Conservation (phyloP, 2,113 vertebrate species). For the Odontesthes bonariensis region DNA sequence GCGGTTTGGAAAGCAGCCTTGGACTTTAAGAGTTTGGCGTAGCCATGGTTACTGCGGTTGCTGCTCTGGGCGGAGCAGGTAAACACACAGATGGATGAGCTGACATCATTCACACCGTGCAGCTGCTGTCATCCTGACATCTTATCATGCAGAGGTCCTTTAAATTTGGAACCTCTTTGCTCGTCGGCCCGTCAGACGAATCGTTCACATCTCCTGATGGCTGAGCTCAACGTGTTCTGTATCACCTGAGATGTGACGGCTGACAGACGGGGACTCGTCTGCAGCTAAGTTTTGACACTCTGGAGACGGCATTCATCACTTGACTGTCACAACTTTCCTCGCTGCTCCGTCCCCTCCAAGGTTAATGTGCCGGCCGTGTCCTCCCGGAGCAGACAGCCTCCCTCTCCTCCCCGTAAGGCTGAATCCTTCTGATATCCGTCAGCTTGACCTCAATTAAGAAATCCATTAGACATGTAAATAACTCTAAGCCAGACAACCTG, state of each 20-base stretch:
- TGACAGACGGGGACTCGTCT: slow-evolving; percentile 45
- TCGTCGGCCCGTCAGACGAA: neutral
- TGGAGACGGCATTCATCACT: slow-evolving; percentile 52
- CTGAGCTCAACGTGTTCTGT: neutral
- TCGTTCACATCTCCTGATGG: neutral
- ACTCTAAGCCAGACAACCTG: slow-evolving; percentile 59
- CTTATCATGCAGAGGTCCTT: no score
- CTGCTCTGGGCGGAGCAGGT: neutral
- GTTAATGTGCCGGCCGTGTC: slow-evolving; percentile 56
- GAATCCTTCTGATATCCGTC: slow-evolving; percentile 28
- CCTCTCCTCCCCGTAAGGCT: slow-evolving; percentile 18
- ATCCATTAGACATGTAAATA: slow-evolving; percentile 77
- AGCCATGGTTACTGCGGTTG: slow-evolving; percentile 5
- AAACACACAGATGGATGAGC: neutral
- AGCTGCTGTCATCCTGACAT: no score
- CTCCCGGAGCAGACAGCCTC: slow-evolving; percentile 21
- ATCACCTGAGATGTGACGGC: slow-evolving; percentile 32
- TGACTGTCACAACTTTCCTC: slow-evolving; percentile 59
- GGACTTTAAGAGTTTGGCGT: neutral
- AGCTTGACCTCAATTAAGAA: slow-evolving; percentile 76
- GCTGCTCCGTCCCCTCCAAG: slow-evolving; percentile 55
- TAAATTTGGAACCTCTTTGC: neutral
- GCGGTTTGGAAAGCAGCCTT: no score
- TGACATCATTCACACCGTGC: no score
- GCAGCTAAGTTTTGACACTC: slow-evolving; percentile 32